Evolutionary conservation across 2,113 vertebrate genomes (phyloP).

Genomic region (Pangasianodon gigas): DNA sequence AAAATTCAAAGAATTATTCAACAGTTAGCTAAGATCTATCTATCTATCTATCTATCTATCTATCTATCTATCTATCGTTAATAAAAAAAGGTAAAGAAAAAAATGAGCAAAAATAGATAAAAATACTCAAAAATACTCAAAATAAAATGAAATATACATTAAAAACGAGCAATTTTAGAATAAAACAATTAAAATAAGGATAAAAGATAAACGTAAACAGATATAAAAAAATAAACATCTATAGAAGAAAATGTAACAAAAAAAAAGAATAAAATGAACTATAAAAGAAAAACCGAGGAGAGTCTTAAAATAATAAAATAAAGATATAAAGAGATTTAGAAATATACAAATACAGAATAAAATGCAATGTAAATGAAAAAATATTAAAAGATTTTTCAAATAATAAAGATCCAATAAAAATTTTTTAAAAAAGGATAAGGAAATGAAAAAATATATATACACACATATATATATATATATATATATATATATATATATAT

Average conservation of each 20-base stretch:
- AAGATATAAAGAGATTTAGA: background rate
- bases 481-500: no score
- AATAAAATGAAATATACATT: background rate
- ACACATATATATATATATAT: no score
- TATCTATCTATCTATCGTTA: no score
- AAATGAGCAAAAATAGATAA: background rate
- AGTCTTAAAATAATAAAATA: background rate
- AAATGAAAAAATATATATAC: no score
- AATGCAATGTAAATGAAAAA: background rate
- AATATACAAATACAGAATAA: background rate
- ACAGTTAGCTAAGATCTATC: background rate
- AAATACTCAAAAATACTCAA: background rate
- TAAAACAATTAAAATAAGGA: no score
- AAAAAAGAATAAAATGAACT: background rate
- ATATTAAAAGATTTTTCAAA: background rate
- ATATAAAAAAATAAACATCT: background rate
- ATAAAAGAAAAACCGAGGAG: no score
- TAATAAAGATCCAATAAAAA: background rate
- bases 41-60: no score
- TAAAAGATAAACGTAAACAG: background rate
- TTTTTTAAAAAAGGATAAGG: no score
- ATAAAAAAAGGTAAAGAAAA: no score
- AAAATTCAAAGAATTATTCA: background rate
- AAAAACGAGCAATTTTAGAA: background rate
- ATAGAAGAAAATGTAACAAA: background rate